Conservation (phyloP, 2,797 vertebrate species). For the Lacerta bilineata region DNA sequence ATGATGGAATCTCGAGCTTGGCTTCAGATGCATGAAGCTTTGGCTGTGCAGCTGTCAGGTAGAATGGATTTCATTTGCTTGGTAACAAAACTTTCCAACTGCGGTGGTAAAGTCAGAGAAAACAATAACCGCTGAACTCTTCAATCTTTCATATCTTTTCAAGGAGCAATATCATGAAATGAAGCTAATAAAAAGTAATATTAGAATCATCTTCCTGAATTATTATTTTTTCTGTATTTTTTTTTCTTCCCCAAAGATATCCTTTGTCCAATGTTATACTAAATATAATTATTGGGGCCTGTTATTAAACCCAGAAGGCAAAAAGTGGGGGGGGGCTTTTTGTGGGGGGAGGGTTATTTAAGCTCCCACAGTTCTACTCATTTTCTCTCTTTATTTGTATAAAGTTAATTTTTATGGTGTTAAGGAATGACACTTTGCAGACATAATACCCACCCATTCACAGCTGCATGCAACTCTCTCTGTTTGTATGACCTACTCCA, state of each 20-base stretch:
- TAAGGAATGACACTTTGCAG: conserved; percentile 1
- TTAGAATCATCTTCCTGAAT: neutral
- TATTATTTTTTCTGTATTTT: neutral
- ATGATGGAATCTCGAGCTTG: neutral
- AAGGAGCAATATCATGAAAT: conserved; percentile 20
- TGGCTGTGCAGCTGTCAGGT: neutral
- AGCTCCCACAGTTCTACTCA: neutral
- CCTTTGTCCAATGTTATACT: neutral
- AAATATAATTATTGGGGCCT: conserved; percentile 16
- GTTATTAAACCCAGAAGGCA: conserved; percentile 38
- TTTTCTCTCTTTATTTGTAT: neutral
- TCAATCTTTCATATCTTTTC: conserved; percentile 14
- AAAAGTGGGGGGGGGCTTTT: neutral
- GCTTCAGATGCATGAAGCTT: neutral
- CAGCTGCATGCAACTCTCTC: neutral
- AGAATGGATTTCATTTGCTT: neutral
- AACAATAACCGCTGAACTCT: conserved; percentile 25
- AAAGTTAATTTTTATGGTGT: neutral
- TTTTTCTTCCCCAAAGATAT: conserved; percentile 7
- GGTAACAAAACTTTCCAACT: neutral
- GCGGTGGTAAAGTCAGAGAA: conserved; percentile 3
- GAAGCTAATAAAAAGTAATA: conserved; percentile 40
- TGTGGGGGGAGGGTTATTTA: neutral
- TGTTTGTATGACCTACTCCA: neutral
- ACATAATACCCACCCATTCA: neutral